phyloP scores from a whole-genome alignment of 2,888 invertebrate species.

The Dynastes hyllus region DNA sequence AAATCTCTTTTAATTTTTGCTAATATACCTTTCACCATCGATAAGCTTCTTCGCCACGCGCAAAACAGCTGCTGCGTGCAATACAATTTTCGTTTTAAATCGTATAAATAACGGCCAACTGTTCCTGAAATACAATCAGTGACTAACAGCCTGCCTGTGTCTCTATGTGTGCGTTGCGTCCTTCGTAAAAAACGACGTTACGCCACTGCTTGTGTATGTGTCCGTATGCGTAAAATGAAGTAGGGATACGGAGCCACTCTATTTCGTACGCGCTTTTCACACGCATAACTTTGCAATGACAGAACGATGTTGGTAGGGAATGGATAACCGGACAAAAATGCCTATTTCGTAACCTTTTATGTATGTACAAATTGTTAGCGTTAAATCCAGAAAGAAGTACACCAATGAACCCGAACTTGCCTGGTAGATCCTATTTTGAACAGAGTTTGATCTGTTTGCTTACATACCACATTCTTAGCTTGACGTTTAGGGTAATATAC shows the following conservation, averaged over 20 bases:
- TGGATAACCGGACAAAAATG: not conserved
- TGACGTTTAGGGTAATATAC: too few relatives aligned
- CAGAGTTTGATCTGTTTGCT: too few relatives aligned
- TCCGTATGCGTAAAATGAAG: not conserved
- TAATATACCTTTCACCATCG: too few relatives aligned
- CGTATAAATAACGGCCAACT: constrained; percentile 27
- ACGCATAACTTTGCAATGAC: not conserved
- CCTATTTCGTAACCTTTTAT: not conserved
- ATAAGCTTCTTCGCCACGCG: not conserved
- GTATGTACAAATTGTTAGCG: not conserved
- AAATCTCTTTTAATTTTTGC: too few relatives aligned
- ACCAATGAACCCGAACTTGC: too few relatives aligned
- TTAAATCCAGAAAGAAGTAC: too few relatives aligned
- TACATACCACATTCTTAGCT: too few relatives aligned
- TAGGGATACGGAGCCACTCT: not conserved
- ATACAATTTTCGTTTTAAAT: constrained; percentile 16
- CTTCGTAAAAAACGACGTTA: not conserved
- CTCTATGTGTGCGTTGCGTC: not conserved
- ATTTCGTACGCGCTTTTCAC: too few relatives aligned
- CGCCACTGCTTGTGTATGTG: not conserved
- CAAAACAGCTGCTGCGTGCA: not conserved
- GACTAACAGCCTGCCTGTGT: constrained; percentile 9
- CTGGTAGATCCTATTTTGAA: too few relatives aligned
- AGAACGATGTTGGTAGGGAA: not conserved
- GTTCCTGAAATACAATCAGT: constrained; percentile 20